Evolutionary conservation across 1,140 invertebrate genomes (phyloP).

Genomic region (Drosophila rufa): DNA sequence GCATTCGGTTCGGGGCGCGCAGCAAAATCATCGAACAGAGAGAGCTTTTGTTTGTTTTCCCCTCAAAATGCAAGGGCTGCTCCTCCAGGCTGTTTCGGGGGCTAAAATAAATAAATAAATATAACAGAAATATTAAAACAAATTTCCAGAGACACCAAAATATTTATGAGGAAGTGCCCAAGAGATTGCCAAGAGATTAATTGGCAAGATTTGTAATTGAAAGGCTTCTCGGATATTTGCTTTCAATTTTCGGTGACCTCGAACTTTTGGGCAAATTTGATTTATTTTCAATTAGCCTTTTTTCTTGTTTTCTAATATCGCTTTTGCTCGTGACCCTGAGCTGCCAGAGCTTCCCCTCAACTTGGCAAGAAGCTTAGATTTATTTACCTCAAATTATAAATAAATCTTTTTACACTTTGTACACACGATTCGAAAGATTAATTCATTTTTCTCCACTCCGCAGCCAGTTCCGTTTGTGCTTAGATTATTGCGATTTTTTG

Average conservation of each 20-base stretch:
- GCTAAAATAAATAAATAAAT: conserved; percentile 21
- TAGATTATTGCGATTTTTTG: background rate
- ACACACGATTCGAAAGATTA: background rate
- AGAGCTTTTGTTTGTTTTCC: conserved; percentile 15
- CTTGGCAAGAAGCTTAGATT: background rate
- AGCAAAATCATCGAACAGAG: conserved; percentile 11
- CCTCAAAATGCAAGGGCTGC: background rate
- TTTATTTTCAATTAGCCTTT: conserved; percentile 15
- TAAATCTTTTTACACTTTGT: conserved; percentile 1
- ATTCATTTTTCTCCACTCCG: conserved; percentile 1
- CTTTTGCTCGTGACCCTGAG: conserved; percentile 4
- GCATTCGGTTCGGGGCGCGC: background rate
- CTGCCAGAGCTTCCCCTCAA: conserved; percentile 1
- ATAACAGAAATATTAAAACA: conserved; percentile 27
- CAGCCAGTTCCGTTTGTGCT: conserved; percentile 21
- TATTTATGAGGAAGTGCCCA: conserved; percentile 14
- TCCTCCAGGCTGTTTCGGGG: background rate
- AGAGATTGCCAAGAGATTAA: conserved; percentile 18
- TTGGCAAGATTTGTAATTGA: conserved; percentile 28
- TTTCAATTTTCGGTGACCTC: conserved; percentile 14
- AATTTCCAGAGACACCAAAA: conserved; percentile 10
- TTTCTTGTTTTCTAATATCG: background rate
- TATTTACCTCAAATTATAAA: background rate
- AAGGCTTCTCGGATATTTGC: conserved; percentile 16
- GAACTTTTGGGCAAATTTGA: conserved; percentile 19